Conservation (phyloP, 2,888 invertebrate genomes). For the Mongoloraphidia duomilia region DNA sequence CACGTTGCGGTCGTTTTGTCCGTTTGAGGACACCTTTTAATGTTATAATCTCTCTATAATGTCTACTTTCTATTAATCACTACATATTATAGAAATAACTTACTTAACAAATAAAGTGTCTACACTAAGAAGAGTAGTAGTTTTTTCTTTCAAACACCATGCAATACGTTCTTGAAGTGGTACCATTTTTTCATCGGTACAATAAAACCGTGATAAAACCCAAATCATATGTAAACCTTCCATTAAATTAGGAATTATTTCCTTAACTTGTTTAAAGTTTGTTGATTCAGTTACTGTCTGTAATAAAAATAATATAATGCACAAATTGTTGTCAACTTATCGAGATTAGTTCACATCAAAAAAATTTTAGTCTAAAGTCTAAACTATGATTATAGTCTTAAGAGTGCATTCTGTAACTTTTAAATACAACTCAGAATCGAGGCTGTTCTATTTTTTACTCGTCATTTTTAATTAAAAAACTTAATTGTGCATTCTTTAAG, state of each 20-base stretch:
- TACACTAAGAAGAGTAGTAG: slow-evolving; percentile 53
- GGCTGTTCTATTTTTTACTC: too few relatives aligned
- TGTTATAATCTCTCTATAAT: not conserved
- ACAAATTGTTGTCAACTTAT: slow-evolving; percentile 13
- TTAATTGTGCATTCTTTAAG: too few relatives aligned
- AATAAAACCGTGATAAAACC: slow-evolving; percentile 78
- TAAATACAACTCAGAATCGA: too few relatives aligned
- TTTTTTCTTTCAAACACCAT: slow-evolving; percentile 65
- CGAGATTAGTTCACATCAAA: too few relatives aligned
- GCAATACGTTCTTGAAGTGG: slow-evolving; percentile 70
- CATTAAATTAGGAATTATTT: slow-evolving; percentile 63
- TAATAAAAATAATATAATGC: slow-evolving; percentile 5
- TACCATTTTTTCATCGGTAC: slow-evolving; percentile 74
- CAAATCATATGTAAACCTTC: slow-evolving; percentile 80
- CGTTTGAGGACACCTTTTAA: too few relatives aligned
- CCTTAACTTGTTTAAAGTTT: slow-evolving; percentile 54
- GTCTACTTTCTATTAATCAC: not conserved
- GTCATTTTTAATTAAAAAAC: too few relatives aligned
- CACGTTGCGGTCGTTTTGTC: too few relatives aligned
- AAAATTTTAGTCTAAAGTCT: too few relatives aligned
- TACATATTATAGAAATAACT: slow-evolving; percentile 20
- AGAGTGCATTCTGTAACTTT: slow-evolving; percentile 1
- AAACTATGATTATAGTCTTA: too few relatives aligned
- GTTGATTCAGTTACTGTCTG: slow-evolving; percentile 30
- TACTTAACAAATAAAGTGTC: slow-evolving; percentile 59